Evolutionary conservation across 2,113 vertebrate genomes (phyloP).

Genomic region (Eira barbara): DNA sequence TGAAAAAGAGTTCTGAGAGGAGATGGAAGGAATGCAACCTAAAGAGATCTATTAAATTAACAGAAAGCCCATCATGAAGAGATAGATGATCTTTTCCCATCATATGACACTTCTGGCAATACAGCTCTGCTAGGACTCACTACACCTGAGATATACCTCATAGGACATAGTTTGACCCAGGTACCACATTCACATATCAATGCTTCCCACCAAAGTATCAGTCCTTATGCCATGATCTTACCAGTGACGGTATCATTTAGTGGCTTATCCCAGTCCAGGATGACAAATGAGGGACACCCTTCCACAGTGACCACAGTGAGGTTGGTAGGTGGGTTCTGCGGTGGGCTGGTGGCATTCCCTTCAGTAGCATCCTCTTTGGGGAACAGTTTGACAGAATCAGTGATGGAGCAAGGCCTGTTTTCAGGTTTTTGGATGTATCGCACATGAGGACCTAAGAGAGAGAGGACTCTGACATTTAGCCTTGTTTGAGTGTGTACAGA

Average conservation of each 20-base stretch:
- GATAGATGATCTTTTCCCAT: neutral
- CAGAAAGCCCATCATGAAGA: neutral
- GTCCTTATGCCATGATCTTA: conserved; percentile 71
- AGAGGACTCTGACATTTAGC: neutral
- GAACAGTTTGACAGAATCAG: conserved; percentile 90
- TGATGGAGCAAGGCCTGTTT: conserved; percentile 95
- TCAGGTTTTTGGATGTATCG: conserved; percentile 93
- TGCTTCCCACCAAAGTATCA: neutral
- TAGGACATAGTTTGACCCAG: neutral
- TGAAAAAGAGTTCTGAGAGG: neutral
- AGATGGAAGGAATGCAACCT: neutral
- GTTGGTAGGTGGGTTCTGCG: conserved; percentile 91
- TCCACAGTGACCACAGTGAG: conserved; percentile 97
- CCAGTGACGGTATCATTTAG: conserved; percentile 94
- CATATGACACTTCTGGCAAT: neutral
- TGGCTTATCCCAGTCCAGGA: conserved; percentile 93
- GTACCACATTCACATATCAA: neutral
- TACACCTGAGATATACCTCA: neutral
- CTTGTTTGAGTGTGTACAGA: neutral
- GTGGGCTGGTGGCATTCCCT: conserved; percentile 87
- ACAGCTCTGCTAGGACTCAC: neutral
- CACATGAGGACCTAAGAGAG: conserved; percentile 90
- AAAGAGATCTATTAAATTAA: neutral
- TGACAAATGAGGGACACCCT: conserved; percentile 95
- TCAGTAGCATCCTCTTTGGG: conserved; percentile 87